Evolutionary conservation across 2,797 vertebrate genomes (phyloP).

Genomic region (Cynodonichthys magdalenae): DNA sequence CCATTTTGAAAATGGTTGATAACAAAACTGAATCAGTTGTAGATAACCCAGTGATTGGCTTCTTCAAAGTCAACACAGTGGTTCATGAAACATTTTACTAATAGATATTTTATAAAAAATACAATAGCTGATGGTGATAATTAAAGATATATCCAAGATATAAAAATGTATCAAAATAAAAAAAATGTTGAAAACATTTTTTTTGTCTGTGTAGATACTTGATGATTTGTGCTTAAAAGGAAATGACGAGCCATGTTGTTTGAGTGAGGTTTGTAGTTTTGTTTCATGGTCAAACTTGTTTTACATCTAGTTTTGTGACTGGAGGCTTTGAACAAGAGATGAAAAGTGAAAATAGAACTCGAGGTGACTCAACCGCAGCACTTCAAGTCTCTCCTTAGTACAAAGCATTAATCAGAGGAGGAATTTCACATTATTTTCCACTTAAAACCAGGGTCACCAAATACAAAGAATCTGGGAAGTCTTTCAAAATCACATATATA

Average conservation of each 20-base stretch:
- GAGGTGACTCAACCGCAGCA: slow-evolving; percentile 9
- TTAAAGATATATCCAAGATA: not conserved
- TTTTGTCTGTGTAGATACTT: not conserved
- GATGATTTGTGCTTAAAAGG: not conserved
- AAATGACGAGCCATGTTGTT: not conserved
- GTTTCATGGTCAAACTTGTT: slow-evolving; percentile 14
- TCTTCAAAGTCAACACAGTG: too few species aligned
- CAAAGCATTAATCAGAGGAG: slow-evolving; percentile 33
- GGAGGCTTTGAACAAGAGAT: slow-evolving; percentile 10
- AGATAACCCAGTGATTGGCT: too few species aligned
- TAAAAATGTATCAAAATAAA: not conserved
- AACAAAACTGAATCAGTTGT: too few species aligned
- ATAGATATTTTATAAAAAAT: too few species aligned
- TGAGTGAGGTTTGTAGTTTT: not conserved
- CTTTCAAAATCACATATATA: slow-evolving; percentile 1
- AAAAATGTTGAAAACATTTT: not conserved
- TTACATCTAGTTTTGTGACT: slow-evolving; percentile 10
- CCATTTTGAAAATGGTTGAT: too few species aligned
- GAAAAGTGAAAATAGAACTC: slow-evolving; percentile 2
- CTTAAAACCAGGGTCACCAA: slow-evolving; percentile 5
- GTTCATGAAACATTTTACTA: too few species aligned
- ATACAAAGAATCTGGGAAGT: not conserved
- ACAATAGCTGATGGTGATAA: too few species aligned
- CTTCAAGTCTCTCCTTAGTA: slow-evolving; percentile 5
- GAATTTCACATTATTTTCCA: slow-evolving; percentile 29